Evolutionary conservation across 2,888 invertebrate genomes (phyloP).

Genomic region (Leptopilina syphax): DNA sequence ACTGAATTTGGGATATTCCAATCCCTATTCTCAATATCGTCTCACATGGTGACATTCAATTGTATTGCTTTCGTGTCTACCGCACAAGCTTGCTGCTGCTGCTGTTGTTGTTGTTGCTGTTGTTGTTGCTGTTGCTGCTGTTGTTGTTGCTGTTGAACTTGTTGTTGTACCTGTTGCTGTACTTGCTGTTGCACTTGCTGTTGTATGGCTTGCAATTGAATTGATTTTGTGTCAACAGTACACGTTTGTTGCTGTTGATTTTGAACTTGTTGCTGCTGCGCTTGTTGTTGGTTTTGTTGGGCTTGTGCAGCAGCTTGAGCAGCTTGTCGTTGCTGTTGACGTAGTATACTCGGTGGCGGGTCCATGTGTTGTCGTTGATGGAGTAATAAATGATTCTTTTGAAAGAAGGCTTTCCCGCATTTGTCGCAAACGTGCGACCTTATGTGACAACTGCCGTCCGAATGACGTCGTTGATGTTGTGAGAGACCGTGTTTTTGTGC

Average conservation of each 20-base stretch:
- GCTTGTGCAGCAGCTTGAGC: conserved; percentile 74
- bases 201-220: conserved; percentile 75
- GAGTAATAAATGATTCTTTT: conserved; percentile 89
- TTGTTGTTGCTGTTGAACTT: conserved; percentile 74
- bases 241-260: conserved; percentile 71
- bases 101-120: conserved; percentile 62
- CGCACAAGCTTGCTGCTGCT: conserved; percentile 68
- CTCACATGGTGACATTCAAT: conserved; percentile 76
- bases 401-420: conserved; percentile 91
- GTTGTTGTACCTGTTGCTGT: conserved; percentile 67
- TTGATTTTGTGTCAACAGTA: conserved; percentile 68
- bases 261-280: conserved; percentile 59
- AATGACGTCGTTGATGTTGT: conserved; percentile 88
- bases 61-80: conserved; percentile 76
- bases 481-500: conserved; percentile 89
- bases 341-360: conserved; percentile 78
- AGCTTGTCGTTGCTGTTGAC: conserved; percentile 74
- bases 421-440: conserved; percentile 88
- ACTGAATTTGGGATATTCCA: conserved; percentile 69
- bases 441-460: conserved; percentile 88
- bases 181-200: conserved; percentile 66
- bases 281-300: conserved; percentile 66
- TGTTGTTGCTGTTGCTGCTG: conserved; percentile 71
- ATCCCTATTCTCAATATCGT: conserved; percentile 68
- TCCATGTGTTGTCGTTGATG: conserved; percentile 90